Evolutionary conservation across 2,797 vertebrate species (phyloP), one percentile per base, ranked within the genome.

Genomic region (Pantherophis alleghaniensis): DNA sequence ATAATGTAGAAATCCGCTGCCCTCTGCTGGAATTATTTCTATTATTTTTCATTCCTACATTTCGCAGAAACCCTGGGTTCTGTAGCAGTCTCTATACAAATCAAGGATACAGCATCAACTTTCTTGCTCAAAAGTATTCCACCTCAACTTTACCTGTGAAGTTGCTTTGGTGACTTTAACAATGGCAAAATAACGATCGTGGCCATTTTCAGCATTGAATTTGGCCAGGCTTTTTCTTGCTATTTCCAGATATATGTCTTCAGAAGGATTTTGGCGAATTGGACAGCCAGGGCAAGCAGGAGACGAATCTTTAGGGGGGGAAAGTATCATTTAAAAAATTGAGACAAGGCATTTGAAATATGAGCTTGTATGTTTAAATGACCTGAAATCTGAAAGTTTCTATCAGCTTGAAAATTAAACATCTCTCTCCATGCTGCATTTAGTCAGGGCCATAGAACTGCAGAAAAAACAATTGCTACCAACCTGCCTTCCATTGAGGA

Each of bases 281-380:
- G 97, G 96, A 51, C 98, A 98, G 93, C 97, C 97, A 0, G 97
- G 96, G 69, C 97, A 97, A 0, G 1, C 14, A 4, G 10, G 88
- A 90, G 0, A 13, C 91, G 96, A 96, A 96, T 96, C 97, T 98
- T 91, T 90, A 18, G 92, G 14, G 66, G 28, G 12, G n/a, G 13
- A 63, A 63, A 63, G 18, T 42, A 22, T 11, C 0, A 83, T 47
- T 83, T 83, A 2, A 83, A 83, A 83, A 47, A 18, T 10, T 47
- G 74, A 83, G 74, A 83, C 20, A 83, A 83, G 18, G 37, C 18
- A 24, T 47, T 47, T 83, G 60, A 37, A 79, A 83, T 24, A 22
- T 42, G 37, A 79, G 32, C 69, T 1, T 79, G 74, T 22, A 12
- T 9, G 18, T 83, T 83, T 22, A 22, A 83, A 79, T 79, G 60